Base-by-base conservation (phyloP, 2,888 invertebrate genomes). In the Clostera curtula region DNA sequence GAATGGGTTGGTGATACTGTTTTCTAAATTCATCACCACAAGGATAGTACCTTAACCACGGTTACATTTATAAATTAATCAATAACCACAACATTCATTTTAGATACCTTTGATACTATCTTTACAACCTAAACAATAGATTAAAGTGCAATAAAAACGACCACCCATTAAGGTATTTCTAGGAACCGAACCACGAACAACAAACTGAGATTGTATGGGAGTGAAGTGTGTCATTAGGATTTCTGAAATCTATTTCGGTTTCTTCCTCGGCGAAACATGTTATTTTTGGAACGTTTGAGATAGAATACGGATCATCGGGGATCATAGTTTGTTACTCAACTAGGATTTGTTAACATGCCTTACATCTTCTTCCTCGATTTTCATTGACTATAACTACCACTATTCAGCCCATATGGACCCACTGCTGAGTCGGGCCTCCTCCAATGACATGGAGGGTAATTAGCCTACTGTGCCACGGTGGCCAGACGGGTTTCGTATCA, bases 221-320 rank as follows among this genome's bases (percentile, higher is more conserved):
- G 57, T 65, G 65, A 73, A 69, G 65, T 72, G 65, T 75, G 74
- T 75, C 75, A 75, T 74, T 70, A 63, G 68, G 67, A 63, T 69
- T 61, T 56, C 60, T 56, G 45, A 47, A 48, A 64, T 67, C 70
- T 75, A 77, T 76, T 73, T 72, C 54, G 37, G 62, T 57, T 36
- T 29, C 50, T 49, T 54, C 54, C 58, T 52, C 43, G 43, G 29
- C 16, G 28, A 40, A 46, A 43, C 36, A 43, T 54, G 49, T 58
- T 66, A 66, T 67, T 67, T 66, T 57, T 56, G 48, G 46, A 47
- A 38, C 46, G 40, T 36, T 29, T 40, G 47, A 50, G 51, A 52
- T 51, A 47, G 50, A 54, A 49, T 53, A 59, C 49, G 57, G 63
- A 74, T 71, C 61, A 67, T 56, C 54, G 46, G 54, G 56, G 60